A percentile compares a stretch with the other conserved stretches of the same genome.
phyloP scores from a whole-genome alignment of 1,140 invertebrate species.

The Leptopilina boulardi region DNA sequence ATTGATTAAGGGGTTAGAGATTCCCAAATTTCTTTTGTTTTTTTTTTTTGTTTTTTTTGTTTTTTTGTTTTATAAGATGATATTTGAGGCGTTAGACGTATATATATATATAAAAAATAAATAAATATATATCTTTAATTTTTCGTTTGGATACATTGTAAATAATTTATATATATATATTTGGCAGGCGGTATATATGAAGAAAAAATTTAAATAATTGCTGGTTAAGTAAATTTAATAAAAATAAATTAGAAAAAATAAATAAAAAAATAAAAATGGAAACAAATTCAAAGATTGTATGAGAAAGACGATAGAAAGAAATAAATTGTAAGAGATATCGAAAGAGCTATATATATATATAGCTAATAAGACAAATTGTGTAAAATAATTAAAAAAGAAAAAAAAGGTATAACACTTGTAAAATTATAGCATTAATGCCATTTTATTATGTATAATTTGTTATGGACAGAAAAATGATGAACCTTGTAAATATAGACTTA shows the following conservation, averaged over 20 bases:
- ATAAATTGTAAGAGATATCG: conserved; percentile 43
- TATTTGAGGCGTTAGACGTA: conserved; percentile 43
- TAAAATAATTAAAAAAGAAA: conserved; percentile 55
- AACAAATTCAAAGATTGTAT: conserved; percentile 36
- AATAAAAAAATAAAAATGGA: conserved; percentile 54
- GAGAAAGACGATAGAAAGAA: conserved; percentile 41
- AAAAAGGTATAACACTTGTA: conserved; percentile 68
- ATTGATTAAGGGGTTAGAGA: conserved; percentile 46
- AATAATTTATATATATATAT: conserved; percentile 70
- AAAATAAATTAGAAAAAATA: conserved; percentile 66
- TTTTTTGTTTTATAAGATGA: conserved; percentile 25
- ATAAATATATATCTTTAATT: conserved; percentile 48
- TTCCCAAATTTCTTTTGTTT: too few species aligned
- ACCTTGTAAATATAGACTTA: conserved; percentile 76
- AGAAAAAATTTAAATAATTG: conserved; percentile 34
- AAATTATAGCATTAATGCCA: conserved; percentile 73
- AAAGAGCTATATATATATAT: conserved; percentile 47
- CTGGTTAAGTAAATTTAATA: too few species aligned
- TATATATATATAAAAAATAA: conserved; percentile 41
- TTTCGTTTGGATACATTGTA: conserved; percentile 63
- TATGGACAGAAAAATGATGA: conserved; percentile 70
- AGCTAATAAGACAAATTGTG: conserved; percentile 56
- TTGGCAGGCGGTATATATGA: conserved; percentile 44
- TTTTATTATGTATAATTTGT: conserved; percentile 74
- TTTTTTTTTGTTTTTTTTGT: conserved; percentile 43